Percentiles rank a stretch among this genome's conserved stretches.
Evolutionary conservation across 2,113 vertebrate species (phyloP).

Genomic region (Rynchops niger): DNA sequence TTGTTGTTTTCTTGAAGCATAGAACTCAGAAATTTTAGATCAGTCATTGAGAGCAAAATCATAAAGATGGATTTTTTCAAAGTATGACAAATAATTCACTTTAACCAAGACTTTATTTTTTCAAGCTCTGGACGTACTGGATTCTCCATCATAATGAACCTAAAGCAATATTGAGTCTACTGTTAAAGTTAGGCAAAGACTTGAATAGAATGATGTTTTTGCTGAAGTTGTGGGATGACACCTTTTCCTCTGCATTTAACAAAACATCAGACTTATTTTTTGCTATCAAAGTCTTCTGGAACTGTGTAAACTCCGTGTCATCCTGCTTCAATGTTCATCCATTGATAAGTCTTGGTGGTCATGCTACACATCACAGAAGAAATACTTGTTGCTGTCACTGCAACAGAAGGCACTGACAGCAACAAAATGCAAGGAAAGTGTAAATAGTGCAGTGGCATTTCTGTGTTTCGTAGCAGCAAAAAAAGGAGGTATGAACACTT

Average conservation of each 20-base stretch:
- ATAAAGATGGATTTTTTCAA: neutral
- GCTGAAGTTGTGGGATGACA: neutral
- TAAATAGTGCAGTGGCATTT: neutral
- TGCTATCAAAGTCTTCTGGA: neutral
- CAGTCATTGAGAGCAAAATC: neutral
- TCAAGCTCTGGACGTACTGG: neutral
- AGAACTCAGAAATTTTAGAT: neutral
- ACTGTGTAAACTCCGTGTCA: neutral
- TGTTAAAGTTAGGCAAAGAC: neutral
- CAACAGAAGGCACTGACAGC: neutral
- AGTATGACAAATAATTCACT: neutral
- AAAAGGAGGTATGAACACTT: neutral
- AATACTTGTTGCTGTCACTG: neutral
- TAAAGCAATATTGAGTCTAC: neutral
- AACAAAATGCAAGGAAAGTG: neutral
- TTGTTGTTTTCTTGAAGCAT: neutral
- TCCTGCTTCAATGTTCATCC: neutral
- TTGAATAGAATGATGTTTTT: neutral
- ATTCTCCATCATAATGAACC: neutral
- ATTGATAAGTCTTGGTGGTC: neutral
- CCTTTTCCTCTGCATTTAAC: neutral
- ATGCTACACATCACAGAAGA: neutral
- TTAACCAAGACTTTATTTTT: neutral
- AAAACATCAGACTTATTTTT: neutral
- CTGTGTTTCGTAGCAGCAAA: neutral